Evolutionary conservation across 2,113 vertebrate species (phyloP).

Genomic region (Caranx melampygus): DNA sequence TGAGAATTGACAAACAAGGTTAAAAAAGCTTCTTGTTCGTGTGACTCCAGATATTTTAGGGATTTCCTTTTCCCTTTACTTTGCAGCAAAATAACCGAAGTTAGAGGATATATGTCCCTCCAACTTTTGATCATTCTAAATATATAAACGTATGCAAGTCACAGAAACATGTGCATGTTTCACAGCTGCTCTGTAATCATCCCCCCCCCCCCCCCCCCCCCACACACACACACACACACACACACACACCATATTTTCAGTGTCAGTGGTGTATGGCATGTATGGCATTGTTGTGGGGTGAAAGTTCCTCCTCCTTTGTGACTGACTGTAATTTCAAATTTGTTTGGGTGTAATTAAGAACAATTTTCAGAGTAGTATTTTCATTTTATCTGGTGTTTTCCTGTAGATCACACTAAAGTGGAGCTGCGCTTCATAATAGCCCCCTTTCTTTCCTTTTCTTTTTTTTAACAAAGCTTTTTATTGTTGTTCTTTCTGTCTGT

Average conservation of each 20-base stretch:
- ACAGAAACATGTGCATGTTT: neutral
- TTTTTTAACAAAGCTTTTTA: neutral
- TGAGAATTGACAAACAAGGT: neutral
- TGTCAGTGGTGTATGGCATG: neutral
- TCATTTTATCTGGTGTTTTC: neutral
- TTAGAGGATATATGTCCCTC: neutral
- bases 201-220: no score
- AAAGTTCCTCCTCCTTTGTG: no score
- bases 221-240: no score
- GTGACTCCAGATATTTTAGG: neutral
- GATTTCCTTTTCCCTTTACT: neutral
- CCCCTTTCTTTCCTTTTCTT: neutral
- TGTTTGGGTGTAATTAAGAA: neutral
- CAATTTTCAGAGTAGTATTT: neutral
- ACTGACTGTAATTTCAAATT: neutral
- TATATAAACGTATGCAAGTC: no score
- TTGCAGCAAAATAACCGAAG: neutral
- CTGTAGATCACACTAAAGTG: neutral
- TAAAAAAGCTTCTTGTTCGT: neutral
- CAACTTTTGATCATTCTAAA: neutral
- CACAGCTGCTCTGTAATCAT: no score
- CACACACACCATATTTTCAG: no score
- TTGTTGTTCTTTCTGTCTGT: neutral
- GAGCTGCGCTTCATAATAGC: neutral
- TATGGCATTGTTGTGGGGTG: neutral